Base-by-base conservation (phyloP, 2,888 invertebrate genomes). In the Limnephilus rhombicus region DNA sequence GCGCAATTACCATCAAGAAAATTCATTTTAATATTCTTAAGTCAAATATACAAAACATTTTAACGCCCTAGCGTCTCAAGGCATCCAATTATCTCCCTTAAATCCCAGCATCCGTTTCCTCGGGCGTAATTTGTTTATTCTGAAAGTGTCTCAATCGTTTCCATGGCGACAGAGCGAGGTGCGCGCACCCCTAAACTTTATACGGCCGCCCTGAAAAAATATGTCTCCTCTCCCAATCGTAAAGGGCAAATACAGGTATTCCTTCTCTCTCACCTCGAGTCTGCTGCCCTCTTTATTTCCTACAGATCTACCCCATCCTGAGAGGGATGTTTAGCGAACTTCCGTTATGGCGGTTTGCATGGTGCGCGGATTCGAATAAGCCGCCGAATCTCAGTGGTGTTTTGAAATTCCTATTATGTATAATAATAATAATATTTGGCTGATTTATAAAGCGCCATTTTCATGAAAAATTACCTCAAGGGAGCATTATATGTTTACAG, bases 171-270 rank as follows among this genome's bases (percentile, higher is more conserved):
- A 24, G 53, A 31, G 31, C 24, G 34, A 82, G 88, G 83, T 86
- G 83, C 85, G 86, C 87, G 83, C 92, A 89, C 91, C 92, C 92
- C 91, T 88, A 82, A 49, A 93, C 86, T 91, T 93, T 92, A 92
- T 92, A 89, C 90, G 92, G 92, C 86, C 83, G 85, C 93, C 86
- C 92, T 90, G 89, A 91, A 93, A 91, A 92, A 93, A 93, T 93
- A 93, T 93, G 93, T 93, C 93, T 93, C 92, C 81, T 93, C 93
- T 93, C 91, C 92, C 93, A 93, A 92, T 93, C 92, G 93, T 91
- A 92, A 92, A 92, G 89, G 85, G 90, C 89, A 90, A 86, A 92
- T 92, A 92, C 93, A 93, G 93, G 93, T 93, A 92, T 89, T 80
- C 89, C 92, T 88, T 92, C 90, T 89, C 91, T 89, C 89, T 87